A percentile compares a stretch with the other conserved stretches of the same genome.
These are phyloP conservation scores for Chymomyza fuscimana DNA, from an alignment of 2,888 invertebrate genomes.

Conservation along the genomic window DNA sequence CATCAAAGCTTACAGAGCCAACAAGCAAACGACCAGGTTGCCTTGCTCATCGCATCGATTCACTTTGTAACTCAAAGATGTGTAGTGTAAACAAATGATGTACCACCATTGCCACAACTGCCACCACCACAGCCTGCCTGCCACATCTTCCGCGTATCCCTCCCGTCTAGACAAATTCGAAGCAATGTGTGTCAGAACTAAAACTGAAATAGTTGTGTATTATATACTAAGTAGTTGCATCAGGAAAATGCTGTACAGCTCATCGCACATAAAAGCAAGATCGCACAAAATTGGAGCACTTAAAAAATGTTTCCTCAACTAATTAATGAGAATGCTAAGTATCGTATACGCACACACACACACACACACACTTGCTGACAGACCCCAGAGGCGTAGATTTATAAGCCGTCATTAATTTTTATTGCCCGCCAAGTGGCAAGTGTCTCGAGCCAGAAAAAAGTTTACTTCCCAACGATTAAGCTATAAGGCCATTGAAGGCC, in stretches of 20 bases:
- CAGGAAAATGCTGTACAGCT: not conserved
- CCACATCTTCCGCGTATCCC: too few relatives aligned
- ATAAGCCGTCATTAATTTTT: conserved; percentile 31
- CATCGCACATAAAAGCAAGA: not conserved
- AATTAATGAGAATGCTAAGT: conserved; percentile 62
- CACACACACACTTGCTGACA: conserved; percentile 14
- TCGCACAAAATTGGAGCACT: conserved; percentile 51
- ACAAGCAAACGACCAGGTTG: too few relatives aligned
- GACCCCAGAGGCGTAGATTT: conserved; percentile 17
- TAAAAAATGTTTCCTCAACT: conserved; percentile 52
- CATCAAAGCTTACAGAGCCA: too few relatives aligned
- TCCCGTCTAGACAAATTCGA: not conserved
- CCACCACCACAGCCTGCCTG: too few relatives aligned
- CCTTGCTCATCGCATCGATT: too few relatives aligned
- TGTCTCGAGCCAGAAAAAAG: too few relatives aligned
- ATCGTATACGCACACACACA: conserved; percentile 23
- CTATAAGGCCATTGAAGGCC: too few relatives aligned
- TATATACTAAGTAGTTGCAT: conserved; percentile 3
- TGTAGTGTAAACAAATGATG: too few relatives aligned
- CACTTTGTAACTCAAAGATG: too few relatives aligned
- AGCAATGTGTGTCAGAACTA: conserved; percentile 11
- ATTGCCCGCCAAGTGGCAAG: conserved; percentile 18
- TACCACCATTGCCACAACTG: too few relatives aligned
- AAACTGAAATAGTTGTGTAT: not conserved
- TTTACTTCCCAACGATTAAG: too few relatives aligned